Conservation (phyloP, 2,888 invertebrate genomes). For the Andrena minutula region DNA sequence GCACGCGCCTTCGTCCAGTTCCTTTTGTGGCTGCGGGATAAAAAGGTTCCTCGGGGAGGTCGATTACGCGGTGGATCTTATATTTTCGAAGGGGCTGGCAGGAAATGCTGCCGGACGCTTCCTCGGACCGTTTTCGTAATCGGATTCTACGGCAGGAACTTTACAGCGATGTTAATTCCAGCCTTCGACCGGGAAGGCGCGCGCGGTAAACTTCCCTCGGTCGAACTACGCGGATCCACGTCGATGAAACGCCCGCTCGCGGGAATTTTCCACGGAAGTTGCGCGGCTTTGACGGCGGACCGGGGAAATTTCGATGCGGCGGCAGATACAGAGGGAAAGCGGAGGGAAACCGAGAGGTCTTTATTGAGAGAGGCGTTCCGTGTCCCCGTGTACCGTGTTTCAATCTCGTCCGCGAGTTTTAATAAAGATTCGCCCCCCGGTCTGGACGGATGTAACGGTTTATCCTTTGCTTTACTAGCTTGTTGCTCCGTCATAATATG, state of each 20-base stretch:
- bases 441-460: conserved; percentile 34
- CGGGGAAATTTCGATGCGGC: conserved; percentile 45
- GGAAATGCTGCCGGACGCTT: conserved; percentile 23
- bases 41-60: conserved; percentile 6
- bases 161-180: conserved; percentile 58
- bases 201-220: conserved; percentile 28
- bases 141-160: conserved; percentile 62
- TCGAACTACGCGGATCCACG: conserved; percentile 59
- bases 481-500: conserved; percentile 14
- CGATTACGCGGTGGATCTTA: conserved; percentile 9
- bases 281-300: conserved; percentile 47
- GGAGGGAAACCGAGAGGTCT: too few species aligned
- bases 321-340: not conserved
- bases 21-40: not conserved
- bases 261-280: conserved; percentile 51
- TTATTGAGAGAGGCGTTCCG: not conserved
- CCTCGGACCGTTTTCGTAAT: conserved; percentile 51
- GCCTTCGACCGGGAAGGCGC: conserved; percentile 37
- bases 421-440: conserved; percentile 31
- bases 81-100: conserved; percentile 2
- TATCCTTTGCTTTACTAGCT: conserved; percentile 9
- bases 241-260: conserved; percentile 16
- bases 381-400: conserved; percentile 13
- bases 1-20: not conserved
- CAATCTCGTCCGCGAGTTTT: conserved; percentile 23